phyloP scores from a whole-genome alignment of 1,140 invertebrate genomes.

The Hyles vespertilio region DNA sequence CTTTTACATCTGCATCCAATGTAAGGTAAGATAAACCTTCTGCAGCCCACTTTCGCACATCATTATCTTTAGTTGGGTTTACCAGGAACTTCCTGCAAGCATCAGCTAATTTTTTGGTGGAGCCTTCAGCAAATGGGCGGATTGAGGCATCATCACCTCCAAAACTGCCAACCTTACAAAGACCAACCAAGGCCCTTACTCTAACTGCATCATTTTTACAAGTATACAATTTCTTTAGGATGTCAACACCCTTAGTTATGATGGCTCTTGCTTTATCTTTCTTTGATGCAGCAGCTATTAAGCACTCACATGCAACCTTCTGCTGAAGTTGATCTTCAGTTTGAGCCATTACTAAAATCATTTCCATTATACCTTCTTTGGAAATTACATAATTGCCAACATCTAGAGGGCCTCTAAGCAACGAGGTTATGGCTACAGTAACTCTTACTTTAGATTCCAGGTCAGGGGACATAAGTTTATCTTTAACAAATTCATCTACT shows the following conservation, averaged over 20 bases:
- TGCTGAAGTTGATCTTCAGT: constrained; percentile 91
- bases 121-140: constrained; percentile 96
- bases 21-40: constrained; percentile 98
- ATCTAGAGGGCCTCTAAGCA: constrained; percentile 94
- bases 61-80: constrained; percentile 89
- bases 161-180: constrained; percentile 97
- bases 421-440: constrained; percentile 91
- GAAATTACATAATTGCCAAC: constrained; percentile 95
- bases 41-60: constrained; percentile 96
- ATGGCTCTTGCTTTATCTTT: constrained; percentile 97
- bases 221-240: constrained; percentile 95
- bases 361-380: constrained; percentile 95
- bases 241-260: constrained; percentile 93
- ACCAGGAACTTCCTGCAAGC: constrained; percentile 94
- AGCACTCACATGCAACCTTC: constrained; percentile 95
- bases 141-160: constrained; percentile 97
- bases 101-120: constrained; percentile 93
- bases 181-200: constrained; percentile 92
- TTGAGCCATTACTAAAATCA: constrained; percentile 97
- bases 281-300: constrained; percentile 97
- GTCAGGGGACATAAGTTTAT: constrained; percentile 89
- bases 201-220: constrained; percentile 94
- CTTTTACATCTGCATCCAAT: constrained; percentile 98
- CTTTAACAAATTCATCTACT: constrained; percentile 92
- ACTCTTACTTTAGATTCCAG: constrained; percentile 94